A percentile compares a stretch with the other conserved stretches of the same genome.
Evolutionary conservation across 1,140 invertebrate genomes (phyloP).

Genomic region (Mycetomoellerius zeteki): DNA sequence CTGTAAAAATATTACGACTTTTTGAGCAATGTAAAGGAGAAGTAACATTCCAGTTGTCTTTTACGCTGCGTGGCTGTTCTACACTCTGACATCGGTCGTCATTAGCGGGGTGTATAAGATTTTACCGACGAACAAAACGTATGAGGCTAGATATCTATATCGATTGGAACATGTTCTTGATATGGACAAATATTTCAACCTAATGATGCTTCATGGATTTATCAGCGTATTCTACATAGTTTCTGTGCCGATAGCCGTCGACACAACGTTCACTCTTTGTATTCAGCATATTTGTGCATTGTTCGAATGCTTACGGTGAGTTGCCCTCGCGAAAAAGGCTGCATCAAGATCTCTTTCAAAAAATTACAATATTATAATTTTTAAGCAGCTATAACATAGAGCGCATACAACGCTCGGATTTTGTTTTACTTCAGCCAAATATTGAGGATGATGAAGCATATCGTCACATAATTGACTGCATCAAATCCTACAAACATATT

Average conservation of each 20-base stretch:
- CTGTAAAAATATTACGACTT: too few relatives aligned
- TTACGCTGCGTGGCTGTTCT: background rate
- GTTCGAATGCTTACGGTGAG: slow-evolving; percentile 70
- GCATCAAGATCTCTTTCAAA: too few relatives aligned
- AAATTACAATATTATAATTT: background rate
- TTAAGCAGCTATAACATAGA: slow-evolving; percentile 12
- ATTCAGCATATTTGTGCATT: slow-evolving; percentile 70
- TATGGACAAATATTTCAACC: slow-evolving; percentile 11
- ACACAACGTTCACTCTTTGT: slow-evolving; percentile 64
- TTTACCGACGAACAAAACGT: slow-evolving; percentile 34
- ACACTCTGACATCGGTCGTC: background rate
- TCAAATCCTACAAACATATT: slow-evolving; percentile 8
- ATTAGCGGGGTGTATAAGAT: background rate
- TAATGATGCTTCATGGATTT: background rate
- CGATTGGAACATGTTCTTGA: slow-evolving; percentile 23
- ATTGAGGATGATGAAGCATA: slow-evolving; percentile 9
- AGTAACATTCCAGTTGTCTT: background rate
- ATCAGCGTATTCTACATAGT: background rate
- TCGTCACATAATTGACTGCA: background rate
- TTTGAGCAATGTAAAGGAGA: background rate
- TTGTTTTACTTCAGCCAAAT: background rate
- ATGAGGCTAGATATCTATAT: background rate
- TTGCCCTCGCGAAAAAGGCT: background rate
- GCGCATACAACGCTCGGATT: background rate
- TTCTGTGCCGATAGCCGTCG: slow-evolving; percentile 51